A percentile compares a stretch with the other conserved stretches of the same genome.
These are phyloP conservation scores for Eilema sororculum DNA, from an alignment of 2,888 invertebrate species.

Conservation along the genomic window DNA sequence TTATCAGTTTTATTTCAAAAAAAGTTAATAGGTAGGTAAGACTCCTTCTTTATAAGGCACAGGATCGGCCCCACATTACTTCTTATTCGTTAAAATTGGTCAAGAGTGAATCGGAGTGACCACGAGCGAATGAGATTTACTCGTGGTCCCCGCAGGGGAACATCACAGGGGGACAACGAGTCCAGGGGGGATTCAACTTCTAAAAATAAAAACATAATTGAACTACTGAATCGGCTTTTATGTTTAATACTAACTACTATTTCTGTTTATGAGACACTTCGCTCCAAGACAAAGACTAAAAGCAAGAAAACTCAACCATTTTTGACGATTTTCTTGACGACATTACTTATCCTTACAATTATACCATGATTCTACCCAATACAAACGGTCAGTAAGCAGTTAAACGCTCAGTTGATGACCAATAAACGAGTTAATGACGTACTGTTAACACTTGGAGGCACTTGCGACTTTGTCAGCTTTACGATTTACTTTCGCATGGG, in stretches of 20 bases:
- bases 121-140: too few relatives aligned
- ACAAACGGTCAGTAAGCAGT: conserved; percentile 42
- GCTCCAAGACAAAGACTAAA: background rate
- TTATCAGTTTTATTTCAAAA: too few relatives aligned
- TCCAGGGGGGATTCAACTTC: too few relatives aligned
- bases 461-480: conserved; percentile 26
- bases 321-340: conserved; percentile 15
- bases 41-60: too few relatives aligned
- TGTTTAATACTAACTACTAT: background rate
- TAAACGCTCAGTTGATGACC: conserved; percentile 36
- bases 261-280: conserved; percentile 14
- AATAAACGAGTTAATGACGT: conserved; percentile 45
- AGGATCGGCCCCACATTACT: too few relatives aligned
- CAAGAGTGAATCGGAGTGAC: too few relatives aligned
- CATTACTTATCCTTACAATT: conserved; percentile 21
- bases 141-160: too few relatives aligned
- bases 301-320: background rate
- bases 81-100: too few relatives aligned
- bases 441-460: conserved; percentile 27
- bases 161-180: too few relatives aligned
- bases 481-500: conserved; percentile 29
- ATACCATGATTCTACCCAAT: conserved; percentile 19
- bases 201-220: background rate
- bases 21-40: too few relatives aligned
- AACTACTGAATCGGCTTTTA: background rate